Evolutionary conservation across 1,140 invertebrate genomes (phyloP), one percentile per base, ranked within the genome.

Genomic region (Caenorhabditis briggsae): DNA sequence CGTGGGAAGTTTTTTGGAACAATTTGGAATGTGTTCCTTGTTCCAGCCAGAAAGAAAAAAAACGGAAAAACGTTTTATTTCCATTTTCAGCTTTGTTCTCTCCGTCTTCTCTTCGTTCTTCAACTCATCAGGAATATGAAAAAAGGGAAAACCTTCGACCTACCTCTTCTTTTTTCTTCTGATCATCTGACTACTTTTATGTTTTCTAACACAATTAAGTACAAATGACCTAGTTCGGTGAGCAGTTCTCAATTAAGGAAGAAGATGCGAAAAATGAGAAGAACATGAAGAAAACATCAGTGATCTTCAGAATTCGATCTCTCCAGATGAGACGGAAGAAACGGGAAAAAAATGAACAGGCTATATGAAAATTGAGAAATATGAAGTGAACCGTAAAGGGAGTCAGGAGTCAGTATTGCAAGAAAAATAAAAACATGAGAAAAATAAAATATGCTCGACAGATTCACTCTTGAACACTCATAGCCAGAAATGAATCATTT

Each of bases 81-180:
- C n/a, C 2, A 33, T 61, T 12, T 8, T 23, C 59, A 25, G 59
- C 2, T 23, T 61, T 61, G 59, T 61, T 61, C 59, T 61, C 25
- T 58, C 18, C 59, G 6, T 25, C 25, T 23, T 25, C 23, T 33
- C 3, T 61, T 61, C 59, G 7, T 61, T 61, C 50, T 61, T 61
- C 59, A 61, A 25, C 23, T 61, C 23, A 25, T 61, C 23, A 61
- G 59, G 25, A 61, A 61, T 61, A 61, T 61, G 59, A 61, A 61
- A 11, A 61, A 61, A 61, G 50, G 50, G 50, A 53, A 2, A 53
- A 16, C 2, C 12, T 5, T 53, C 50, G 59, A 61, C n/a, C 59
- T 61, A 11, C 56, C 1, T 20, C 56, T 58, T 23, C 23, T 25
- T 23, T 61, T 61, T 61, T 61, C 25, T 61, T 1, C 5, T 61